Conservation (phyloP, 2,797 vertebrate genomes). For the Gouania willdenowi region DNA sequence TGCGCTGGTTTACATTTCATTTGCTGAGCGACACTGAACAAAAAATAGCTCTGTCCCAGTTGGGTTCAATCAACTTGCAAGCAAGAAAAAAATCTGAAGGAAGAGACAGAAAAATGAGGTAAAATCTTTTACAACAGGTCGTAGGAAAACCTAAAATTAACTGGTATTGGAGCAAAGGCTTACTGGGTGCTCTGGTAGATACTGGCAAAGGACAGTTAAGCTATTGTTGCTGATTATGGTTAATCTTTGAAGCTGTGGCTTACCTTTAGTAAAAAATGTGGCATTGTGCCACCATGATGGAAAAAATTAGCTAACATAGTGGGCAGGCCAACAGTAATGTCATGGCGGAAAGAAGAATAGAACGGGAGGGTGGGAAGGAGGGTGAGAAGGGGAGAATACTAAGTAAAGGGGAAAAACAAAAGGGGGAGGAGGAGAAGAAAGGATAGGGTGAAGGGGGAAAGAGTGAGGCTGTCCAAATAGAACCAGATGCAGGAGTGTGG, state of each 20-base stretch:
- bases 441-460: constrained; percentile 39
- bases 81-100: constrained; percentile 21
- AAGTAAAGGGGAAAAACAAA: constrained; percentile 53
- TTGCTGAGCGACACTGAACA: constrained; percentile 37
- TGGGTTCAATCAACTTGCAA: constrained; percentile 61
- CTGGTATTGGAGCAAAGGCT: constrained; percentile 39
- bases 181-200: constrained; percentile 40
- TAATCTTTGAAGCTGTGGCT: constrained; percentile 53
- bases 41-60: constrained; percentile 59
- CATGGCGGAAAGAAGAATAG: constrained; percentile 55
- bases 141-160: constrained; percentile 45
- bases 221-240: constrained; percentile 50
- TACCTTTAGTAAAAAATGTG: constrained; percentile 51
- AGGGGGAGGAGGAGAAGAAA: constrained; percentile 66
- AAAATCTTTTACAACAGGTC: constrained; percentile 47
- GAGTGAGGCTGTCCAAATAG: constrained; percentile 70
- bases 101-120: constrained; percentile 37
- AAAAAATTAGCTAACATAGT: constrained; percentile 70
- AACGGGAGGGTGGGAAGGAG: constrained; percentile 23
- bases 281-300: constrained; percentile 67
- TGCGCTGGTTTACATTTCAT: constrained; percentile 67
- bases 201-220: constrained; percentile 53
- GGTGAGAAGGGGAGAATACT: constrained; percentile 53
- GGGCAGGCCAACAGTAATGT: constrained; percentile 67
- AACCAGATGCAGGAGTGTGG: constrained; percentile 72